Conservation (phyloP, 1,140 invertebrate species). For the Aporrectodea caliginosa region DNA sequence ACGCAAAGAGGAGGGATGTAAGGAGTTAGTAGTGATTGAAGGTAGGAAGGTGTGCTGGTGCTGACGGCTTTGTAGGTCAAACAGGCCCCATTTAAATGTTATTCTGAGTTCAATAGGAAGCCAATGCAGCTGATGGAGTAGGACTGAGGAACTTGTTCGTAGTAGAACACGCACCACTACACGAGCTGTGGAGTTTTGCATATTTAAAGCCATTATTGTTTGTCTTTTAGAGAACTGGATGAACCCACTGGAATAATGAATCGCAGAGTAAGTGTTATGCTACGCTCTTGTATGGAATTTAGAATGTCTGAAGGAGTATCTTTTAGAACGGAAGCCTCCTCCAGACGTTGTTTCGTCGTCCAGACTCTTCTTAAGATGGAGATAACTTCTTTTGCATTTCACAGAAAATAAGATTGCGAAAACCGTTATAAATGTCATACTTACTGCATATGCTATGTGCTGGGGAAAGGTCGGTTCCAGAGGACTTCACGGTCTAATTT, state of each 20-base stretch:
- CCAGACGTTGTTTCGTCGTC: too few relatives aligned
- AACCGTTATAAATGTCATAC: not conserved
- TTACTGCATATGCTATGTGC: too few relatives aligned
- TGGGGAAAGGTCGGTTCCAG: too few relatives aligned
- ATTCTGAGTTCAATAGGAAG: too few relatives aligned
- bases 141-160: too few relatives aligned
- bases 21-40: too few relatives aligned
- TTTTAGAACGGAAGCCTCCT: not conserved
- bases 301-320: not conserved
- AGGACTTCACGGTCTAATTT: too few relatives aligned
- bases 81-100: too few relatives aligned
- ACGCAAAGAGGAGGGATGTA: too few relatives aligned
- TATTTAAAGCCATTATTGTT: not conserved
- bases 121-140: too few relatives aligned
- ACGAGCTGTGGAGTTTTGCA: not conserved
- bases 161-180: not conserved
- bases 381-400: too few relatives aligned
- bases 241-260: slow-evolving; percentile 45
- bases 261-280: slow-evolving; percentile 40
- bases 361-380: too few relatives aligned
- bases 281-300: not conserved
- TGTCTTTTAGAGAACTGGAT: slow-evolving; percentile 48
- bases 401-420: not conserved
- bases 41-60: not conserved
- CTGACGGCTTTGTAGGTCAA: not conserved